These are phyloP conservation scores for Leucoptera coffeella DNA, from an alignment of 2,888 invertebrate species.

Conservation along the genomic window DNA sequence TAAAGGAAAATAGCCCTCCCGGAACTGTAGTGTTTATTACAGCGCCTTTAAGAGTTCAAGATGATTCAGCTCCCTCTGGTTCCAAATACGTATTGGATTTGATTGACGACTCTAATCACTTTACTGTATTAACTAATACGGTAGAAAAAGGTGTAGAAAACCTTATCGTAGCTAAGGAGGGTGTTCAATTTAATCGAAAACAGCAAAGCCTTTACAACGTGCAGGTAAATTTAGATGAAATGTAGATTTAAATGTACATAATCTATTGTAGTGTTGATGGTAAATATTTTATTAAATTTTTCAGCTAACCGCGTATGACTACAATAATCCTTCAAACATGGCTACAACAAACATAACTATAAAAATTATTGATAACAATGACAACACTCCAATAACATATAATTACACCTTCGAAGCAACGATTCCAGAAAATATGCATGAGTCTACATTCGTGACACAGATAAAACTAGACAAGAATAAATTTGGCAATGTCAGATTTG, in stretches of 20 bases:
- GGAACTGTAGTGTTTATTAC: no score
- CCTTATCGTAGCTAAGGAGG: no score
- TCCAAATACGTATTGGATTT: background rate
- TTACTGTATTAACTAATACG: no score
- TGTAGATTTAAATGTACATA: background rate
- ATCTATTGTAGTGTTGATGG: no score
- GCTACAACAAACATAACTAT: constrained; percentile 71
- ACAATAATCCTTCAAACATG: constrained; percentile 69
- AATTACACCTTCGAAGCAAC: constrained; percentile 67
- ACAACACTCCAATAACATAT: constrained; percentile 78
- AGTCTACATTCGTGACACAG: constrained; percentile 65
- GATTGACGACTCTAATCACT: background rate
- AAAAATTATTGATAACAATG: constrained; percentile 79
- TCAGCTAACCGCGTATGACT: constrained; percentile 73
- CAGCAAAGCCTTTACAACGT: no score
- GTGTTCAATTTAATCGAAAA: no score
- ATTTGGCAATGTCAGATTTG: constrained; percentile 74
- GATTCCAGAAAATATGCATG: constrained; percentile 74
- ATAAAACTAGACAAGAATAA: constrained; percentile 74
- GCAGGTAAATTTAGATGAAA: no score
- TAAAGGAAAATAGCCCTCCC: no score
- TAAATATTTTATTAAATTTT: no score
- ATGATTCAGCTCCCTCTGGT: no score
- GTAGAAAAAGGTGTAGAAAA: no score
- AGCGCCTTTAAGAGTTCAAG: no score